Conservation (phyloP, 2,888 invertebrate species). For the Idaea biselata region DNA sequence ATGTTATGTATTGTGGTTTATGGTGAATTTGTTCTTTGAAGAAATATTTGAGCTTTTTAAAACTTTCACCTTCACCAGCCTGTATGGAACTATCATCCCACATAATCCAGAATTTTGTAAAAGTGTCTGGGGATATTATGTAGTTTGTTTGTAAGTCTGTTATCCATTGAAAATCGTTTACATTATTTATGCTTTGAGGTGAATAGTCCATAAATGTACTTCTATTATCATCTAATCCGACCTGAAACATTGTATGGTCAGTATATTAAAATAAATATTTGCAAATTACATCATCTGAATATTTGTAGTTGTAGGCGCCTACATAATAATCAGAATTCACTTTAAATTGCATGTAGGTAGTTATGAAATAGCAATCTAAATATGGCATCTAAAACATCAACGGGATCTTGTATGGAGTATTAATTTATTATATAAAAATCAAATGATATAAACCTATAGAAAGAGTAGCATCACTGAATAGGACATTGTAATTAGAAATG, state of each 20-base stretch:
- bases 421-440: no score
- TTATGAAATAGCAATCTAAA: no score
- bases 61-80: not conserved
- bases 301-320: no score
- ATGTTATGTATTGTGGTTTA: not conserved
- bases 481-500: no score
- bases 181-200: not conserved
- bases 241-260: not conserved
- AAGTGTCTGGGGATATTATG: not conserved
- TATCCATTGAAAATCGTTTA: not conserved
- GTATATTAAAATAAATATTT: no score
- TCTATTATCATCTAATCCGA: not conserved
- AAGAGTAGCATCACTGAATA: no score
- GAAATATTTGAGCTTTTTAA: not conserved
- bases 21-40: constrained; percentile 1
- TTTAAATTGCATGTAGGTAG: no score
- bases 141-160: not conserved
- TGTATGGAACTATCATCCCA: not conserved
- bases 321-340: no score
- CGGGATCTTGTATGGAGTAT: no score
- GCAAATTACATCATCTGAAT: no score
- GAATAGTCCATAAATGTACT: not conserved
- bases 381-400: no score
- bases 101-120: not conserved
- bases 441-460: no score